Percentiles rank a stretch among this genome's conserved stretches.
Conservation (phyloP, 2,888 invertebrate species). For the Lapara coniferarum region DNA sequence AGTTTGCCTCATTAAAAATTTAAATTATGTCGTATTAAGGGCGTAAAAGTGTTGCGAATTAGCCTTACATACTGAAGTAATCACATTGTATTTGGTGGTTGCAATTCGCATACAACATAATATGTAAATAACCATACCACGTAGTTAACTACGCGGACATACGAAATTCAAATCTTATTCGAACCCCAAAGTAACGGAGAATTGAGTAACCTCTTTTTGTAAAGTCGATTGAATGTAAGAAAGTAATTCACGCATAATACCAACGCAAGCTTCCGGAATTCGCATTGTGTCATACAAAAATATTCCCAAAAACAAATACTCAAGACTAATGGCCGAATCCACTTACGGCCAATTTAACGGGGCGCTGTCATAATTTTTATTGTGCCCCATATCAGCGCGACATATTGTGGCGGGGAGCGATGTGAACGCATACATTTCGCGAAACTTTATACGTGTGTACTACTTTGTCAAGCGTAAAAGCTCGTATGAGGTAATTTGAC, state of each 20-base stretch:
- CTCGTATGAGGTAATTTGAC: slow-evolving; percentile 12
- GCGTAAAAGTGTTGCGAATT: too few species aligned
- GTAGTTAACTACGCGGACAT: too few species aligned
- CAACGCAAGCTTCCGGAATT: not conserved
- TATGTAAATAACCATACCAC: too few species aligned
- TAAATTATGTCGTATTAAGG: too few species aligned
- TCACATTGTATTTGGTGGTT: too few species aligned
- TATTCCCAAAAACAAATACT: not conserved
- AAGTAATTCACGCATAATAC: not conserved
- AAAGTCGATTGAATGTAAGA: not conserved
- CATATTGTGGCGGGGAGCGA: slow-evolving; percentile 15
- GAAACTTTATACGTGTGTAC: slow-evolving; percentile 12
- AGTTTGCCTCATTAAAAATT: too few species aligned
- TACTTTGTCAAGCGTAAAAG: slow-evolving; percentile 17
- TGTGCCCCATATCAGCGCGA: not conserved
- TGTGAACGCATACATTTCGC: slow-evolving; percentile 5
- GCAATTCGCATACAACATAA: too few species aligned
- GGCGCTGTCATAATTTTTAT: slow-evolving; percentile 15
- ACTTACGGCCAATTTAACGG: slow-evolving; percentile 38
- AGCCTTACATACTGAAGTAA: too few species aligned
- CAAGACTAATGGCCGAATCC: slow-evolving; percentile 14
- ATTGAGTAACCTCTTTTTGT: too few species aligned
- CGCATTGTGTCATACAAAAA: not conserved
- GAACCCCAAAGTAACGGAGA: too few species aligned
- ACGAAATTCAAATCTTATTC: too few species aligned